Conservation (phyloP, 2,797 vertebrate genomes). For the Melanotaenia trifasciata region DNA sequence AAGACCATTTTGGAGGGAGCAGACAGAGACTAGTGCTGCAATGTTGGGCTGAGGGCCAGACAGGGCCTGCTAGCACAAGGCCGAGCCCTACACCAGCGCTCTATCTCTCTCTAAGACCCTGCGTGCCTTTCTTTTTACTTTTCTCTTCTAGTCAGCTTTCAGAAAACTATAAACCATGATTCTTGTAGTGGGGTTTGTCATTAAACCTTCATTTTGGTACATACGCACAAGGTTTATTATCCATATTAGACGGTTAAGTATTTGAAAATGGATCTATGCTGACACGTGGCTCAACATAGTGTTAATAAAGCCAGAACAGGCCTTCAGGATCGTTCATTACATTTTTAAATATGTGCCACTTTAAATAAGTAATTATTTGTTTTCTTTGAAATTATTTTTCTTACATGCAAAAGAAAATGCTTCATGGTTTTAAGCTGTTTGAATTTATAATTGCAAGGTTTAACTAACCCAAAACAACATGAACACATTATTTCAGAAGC, state of each 20-base stretch:
- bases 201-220: constrained; percentile 11
- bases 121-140: constrained; percentile 7
- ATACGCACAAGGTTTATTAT: background rate
- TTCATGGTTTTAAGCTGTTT: background rate
- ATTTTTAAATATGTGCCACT: background rate
- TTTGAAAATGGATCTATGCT: constrained; percentile 53
- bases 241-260: constrained; percentile 33
- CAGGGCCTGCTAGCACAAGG: constrained; percentile 74
- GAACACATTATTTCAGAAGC: constrained; percentile 11
- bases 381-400: background rate
- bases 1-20: constrained; percentile 66
- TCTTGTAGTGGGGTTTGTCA: constrained; percentile 14
- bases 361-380: background rate
- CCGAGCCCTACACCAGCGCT: constrained; percentile 62
- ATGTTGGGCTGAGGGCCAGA: constrained; percentile 76
- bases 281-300: constrained; percentile 72
- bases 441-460: background rate
- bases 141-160: constrained; percentile 31
- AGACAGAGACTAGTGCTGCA: constrained; percentile 65
- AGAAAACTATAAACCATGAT: constrained; percentile 20
- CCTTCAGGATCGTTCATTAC: constrained; percentile 12
- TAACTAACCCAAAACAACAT: background rate
- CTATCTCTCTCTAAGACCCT: constrained; percentile 15
- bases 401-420: background rate
- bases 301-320: constrained; percentile 43